Evolutionary conservation across 92 coral and sea anemone genomes (phyloP).

Genomic region (Zoanthus gigantus): DNA sequence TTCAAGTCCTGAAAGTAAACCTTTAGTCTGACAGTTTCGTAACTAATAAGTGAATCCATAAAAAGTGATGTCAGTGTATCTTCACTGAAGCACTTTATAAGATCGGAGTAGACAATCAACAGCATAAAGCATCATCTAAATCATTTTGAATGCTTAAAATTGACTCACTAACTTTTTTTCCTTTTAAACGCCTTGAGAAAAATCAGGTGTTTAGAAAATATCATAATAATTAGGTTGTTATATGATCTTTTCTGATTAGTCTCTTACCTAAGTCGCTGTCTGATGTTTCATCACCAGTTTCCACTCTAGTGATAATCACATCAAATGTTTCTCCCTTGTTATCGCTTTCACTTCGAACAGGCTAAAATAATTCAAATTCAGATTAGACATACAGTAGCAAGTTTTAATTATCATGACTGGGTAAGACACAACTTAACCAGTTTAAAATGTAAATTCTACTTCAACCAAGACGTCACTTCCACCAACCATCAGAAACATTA

Average conservation of each 20-base stretch:
- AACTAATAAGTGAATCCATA: too few species aligned
- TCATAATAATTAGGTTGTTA: background rate
- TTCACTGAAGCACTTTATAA: too few species aligned
- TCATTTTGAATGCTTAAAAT: too few species aligned
- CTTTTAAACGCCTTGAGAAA: background rate
- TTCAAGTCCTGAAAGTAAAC: too few species aligned
- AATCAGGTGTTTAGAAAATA: background rate
- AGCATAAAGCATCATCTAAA: too few species aligned
- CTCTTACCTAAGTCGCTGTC: conserved; percentile 22
- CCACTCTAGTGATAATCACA: conserved; percentile 92
- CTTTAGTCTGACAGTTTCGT: too few species aligned
- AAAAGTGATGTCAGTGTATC: too few species aligned
- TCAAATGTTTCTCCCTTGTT: conserved; percentile 80
- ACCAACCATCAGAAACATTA: background rate
- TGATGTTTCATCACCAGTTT: conserved; percentile 46
- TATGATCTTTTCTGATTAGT: too few species aligned
- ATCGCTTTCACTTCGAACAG: conserved; percentile 54
- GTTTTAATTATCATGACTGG: background rate
- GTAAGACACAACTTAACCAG: background rate
- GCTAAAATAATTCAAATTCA: conserved; percentile 1
- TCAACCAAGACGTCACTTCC: background rate
- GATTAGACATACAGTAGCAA: background rate
- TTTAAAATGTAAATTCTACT: background rate
- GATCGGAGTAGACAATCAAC: too few species aligned
- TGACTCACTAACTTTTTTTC: too few species aligned